A percentile compares a stretch with the other conserved stretches of the same genome.
Conservation (phyloP, 2,888 invertebrate species). For the Metopia argyrocephala region DNA sequence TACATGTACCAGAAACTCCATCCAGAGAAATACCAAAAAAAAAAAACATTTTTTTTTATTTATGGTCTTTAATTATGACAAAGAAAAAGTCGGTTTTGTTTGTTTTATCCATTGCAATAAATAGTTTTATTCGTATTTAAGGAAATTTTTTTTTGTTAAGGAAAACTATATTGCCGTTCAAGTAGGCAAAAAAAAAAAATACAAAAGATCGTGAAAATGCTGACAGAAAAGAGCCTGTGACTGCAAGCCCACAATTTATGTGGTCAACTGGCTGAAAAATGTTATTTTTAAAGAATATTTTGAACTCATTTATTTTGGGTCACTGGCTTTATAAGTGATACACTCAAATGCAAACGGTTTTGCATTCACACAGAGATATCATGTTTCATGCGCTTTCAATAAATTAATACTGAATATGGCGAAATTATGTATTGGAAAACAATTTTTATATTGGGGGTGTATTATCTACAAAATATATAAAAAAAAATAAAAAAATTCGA, state of each 20-base stretch:
- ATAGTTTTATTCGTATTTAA: slow-evolving; percentile 27
- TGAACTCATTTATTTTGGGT: slow-evolving; percentile 52
- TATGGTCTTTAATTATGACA: slow-evolving; percentile 62
- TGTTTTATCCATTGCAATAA: slow-evolving; percentile 34
- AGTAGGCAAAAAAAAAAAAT: neutral
- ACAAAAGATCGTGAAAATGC: slow-evolving; percentile 41
- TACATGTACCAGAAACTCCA: neutral
- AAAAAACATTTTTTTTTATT: slow-evolving; percentile 53
- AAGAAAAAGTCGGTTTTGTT: slow-evolving; percentile 52
- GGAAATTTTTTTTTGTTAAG: slow-evolving; percentile 27
- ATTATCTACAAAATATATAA: no score
- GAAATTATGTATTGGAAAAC: neutral
- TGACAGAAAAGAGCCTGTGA: slow-evolving; percentile 48
- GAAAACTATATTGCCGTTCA: slow-evolving; percentile 19
- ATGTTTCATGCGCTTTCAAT: neutral
- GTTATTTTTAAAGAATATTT: neutral
- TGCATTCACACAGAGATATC: neutral
- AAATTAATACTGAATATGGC: neutral
- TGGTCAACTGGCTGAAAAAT: slow-evolving; percentile 23
- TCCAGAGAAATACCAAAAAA: neutral
- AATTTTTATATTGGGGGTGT: neutral
- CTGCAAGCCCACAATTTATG: slow-evolving; percentile 37
- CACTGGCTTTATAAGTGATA: slow-evolving; percentile 42
- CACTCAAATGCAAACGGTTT: neutral
- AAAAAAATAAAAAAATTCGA: no score